Evolutionary conservation across 2,797 vertebrate species (phyloP), one percentile per base, ranked within the genome.

Genomic region (Tragelaphus eurycerus): DNA sequence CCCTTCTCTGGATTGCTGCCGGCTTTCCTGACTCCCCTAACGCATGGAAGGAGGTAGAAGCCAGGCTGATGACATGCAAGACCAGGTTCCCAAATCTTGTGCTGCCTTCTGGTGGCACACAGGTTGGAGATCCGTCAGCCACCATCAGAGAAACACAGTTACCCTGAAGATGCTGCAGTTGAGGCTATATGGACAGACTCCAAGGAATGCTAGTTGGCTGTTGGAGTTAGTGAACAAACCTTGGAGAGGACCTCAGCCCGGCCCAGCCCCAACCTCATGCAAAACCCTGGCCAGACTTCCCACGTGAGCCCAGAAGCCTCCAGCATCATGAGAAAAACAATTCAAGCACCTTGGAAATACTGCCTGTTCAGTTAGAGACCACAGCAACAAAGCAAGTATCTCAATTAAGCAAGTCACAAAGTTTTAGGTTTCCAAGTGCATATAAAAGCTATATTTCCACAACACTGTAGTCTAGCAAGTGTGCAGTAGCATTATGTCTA

Each of bases 221-320:
- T 17, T 29, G 29, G 9, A 38, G 9, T 89, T 46, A 17, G 25
- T 74, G 25, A 60, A 9, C 11, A 46, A 15, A 13, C 3, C n/a
- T 38, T 79, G 8, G n/a, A 25, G 21, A 67, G 4, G n/a, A 31
- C 11, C 15, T 3, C 6, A 52, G 14, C 21, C 29, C 14, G 4
- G 74, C 0, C 5, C 3, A 13, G 48, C 16, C 15, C 21, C 10
- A 81, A 10, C 48, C 31, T 95, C 60, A 31, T 17, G 11, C n/a
- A 48, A 50, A 23, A 43, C 2, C 13, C 64, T 3, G 9, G 57
- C 0, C 0, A 54, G 10, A 57, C 23, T 6, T 9, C 34, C 7
- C 52, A 2, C 17, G 27, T 34, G 2, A 71, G 31, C 2, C 50
- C 25, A 62, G 55, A 9, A 46, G 81, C 15, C 74, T 17, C 74